Percentiles rank a stretch among this genome's conserved stretches.
Conservation (phyloP, 2,113 vertebrate genomes). For the Butastur rufipennis region DNA sequence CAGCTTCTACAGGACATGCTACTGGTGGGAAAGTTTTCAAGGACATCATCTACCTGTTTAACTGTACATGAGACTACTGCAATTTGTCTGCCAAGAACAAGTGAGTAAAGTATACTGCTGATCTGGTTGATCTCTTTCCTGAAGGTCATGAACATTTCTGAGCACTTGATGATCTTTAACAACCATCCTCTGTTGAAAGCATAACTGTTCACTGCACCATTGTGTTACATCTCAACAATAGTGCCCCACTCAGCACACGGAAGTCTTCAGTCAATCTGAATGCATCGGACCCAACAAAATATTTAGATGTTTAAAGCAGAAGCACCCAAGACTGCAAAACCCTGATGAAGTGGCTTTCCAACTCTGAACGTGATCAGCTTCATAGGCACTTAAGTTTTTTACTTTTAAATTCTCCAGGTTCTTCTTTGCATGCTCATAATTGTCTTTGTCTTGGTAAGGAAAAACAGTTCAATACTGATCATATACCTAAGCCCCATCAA, state of each 20-base stretch:
- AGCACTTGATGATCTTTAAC: not conserved
- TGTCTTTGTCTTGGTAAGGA: not conserved
- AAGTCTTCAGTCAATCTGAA: not conserved
- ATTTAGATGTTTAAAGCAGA: not conserved
- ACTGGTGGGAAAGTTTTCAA: not conserved
- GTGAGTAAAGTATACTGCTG: not conserved
- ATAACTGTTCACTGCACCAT: not conserved
- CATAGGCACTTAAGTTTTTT: not conserved
- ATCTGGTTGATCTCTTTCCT: not conserved
- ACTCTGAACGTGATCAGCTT: not conserved
- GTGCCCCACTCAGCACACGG: not conserved
- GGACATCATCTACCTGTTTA: not conserved
- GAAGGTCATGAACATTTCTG: not conserved
- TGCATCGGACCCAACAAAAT: not conserved
- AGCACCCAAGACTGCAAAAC: not conserved
- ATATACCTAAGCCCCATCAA: not conserved
- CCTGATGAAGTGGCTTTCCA: not conserved
- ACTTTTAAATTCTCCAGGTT: not conserved
- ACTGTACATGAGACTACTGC: not conserved
- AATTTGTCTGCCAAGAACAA: not conserved
- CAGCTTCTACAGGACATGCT: not conserved
- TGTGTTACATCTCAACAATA: not conserved
- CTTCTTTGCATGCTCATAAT: not conserved
- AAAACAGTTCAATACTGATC: not conserved
- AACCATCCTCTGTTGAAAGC: not conserved